Conservation (phyloP, 2,797 vertebrate genomes). For the Onychomys torridus region DNA sequence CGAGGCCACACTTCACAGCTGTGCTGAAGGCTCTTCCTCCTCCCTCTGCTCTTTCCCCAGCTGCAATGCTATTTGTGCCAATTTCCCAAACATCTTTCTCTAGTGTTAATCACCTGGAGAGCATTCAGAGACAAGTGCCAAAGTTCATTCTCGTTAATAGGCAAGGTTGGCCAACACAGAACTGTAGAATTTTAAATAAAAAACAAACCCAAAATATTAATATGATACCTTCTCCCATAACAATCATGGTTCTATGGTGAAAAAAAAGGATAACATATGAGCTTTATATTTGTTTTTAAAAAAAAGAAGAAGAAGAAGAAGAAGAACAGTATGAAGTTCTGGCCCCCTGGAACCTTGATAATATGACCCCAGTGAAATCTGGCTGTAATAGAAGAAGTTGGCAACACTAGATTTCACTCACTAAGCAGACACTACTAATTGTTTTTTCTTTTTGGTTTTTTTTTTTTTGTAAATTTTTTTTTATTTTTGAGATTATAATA, state of each 20-base stretch:
- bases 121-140: neutral
- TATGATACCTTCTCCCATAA: neutral
- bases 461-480: neutral
- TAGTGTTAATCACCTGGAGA: neutral
- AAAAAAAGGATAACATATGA: neutral
- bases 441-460: neutral
- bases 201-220: slow-evolving; percentile 9
- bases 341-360: neutral
- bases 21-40: neutral
- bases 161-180: neutral
- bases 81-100: neutral
- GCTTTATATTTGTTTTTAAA: neutral
- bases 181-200: neutral
- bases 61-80: neutral
- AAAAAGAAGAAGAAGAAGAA: neutral
- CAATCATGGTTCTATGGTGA: neutral
- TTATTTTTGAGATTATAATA: neutral
- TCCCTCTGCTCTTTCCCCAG: neutral
- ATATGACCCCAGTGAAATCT: slow-evolving; percentile 10
- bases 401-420: slow-evolving; percentile 1
- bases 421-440: slow-evolving; percentile 24
- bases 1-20: neutral
- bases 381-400: neutral
- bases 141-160: neutral
- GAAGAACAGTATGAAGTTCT: slow-evolving; percentile 1